Evolutionary conservation across 2,888 invertebrate species (phyloP).

Genomic region (Ochropacha duplaris): DNA sequence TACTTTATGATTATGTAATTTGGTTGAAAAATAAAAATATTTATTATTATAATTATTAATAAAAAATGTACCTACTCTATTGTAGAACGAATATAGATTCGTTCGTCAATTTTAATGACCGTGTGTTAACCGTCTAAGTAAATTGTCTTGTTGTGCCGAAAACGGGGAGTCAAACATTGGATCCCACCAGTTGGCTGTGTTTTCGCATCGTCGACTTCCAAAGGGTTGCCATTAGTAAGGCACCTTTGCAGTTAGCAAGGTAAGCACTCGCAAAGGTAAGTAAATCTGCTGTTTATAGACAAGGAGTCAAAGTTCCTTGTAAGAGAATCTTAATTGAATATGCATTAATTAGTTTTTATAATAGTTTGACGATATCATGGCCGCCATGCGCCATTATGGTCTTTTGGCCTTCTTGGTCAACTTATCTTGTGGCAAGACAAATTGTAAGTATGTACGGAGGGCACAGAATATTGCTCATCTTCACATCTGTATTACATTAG

Average conservation of each 20-base stretch:
- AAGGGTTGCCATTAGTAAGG: constrained; percentile 37
- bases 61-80: no score
- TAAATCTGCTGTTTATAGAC: constrained; percentile 27
- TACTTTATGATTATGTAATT: no score
- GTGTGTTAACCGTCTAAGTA: constrained; percentile 26
- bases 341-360: no score
- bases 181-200: constrained; percentile 45
- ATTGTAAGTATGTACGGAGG: constrained; percentile 53
- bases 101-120: not conserved
- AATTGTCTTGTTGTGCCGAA: constrained; percentile 52
- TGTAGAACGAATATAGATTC: no score
- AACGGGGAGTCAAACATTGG: constrained; percentile 60
- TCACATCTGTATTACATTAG: constrained; percentile 79
- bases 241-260: constrained; percentile 24
- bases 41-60: no score
- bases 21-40: no score
- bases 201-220: constrained; percentile 46
- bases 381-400: no score
- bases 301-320: not conserved
- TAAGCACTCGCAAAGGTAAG: no score
- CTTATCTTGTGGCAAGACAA: constrained; percentile 26
- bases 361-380: no score
- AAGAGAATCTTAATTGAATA: not conserved
- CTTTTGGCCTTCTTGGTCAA: no score
- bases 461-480: constrained; percentile 69